Conservation (phyloP, 1,140 invertebrate genomes). For the Lepidurus couesii region DNA sequence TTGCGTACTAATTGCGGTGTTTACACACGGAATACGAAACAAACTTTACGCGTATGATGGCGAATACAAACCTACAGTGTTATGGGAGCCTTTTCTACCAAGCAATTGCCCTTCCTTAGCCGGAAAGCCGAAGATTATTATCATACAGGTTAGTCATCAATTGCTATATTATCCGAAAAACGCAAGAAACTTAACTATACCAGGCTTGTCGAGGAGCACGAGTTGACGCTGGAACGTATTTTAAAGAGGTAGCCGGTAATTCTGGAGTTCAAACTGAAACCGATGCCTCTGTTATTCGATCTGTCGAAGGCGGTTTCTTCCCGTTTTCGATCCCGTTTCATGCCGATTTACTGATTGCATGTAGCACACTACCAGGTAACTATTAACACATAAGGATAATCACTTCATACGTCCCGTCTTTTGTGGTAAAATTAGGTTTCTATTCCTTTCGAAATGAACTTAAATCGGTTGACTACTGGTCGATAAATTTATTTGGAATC, state of each 20-base stretch:
- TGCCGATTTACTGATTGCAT: constrained; percentile 90
- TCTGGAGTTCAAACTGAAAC: neutral
- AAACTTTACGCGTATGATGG: constrained; percentile 80
- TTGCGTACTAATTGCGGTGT: constrained; percentile 69
- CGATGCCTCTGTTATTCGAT: constrained; percentile 41
- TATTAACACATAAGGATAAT: neutral
- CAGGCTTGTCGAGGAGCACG: constrained; percentile 85
- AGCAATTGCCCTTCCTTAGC: constrained; percentile 76
- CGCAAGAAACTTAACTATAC: constrained; percentile 31
- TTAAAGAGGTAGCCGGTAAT: constrained; percentile 33
- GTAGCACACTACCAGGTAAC: constrained; percentile 83
- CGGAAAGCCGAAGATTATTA: constrained; percentile 89
- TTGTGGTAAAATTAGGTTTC: neutral
- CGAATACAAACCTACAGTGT: constrained; percentile 69
- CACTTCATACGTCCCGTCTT: neutral
- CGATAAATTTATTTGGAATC: constrained; percentile 14
- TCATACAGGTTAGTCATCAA: constrained; percentile 60
- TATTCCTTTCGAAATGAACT: neutral
- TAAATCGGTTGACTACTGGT: neutral
- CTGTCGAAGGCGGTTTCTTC: constrained; percentile 59
- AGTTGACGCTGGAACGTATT: constrained; percentile 58
- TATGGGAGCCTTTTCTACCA: constrained; percentile 80
- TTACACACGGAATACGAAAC: constrained; percentile 84
- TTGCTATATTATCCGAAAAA: neutral
- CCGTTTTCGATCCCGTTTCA: constrained; percentile 79